Evolutionary conservation across 2,888 invertebrate genomes (phyloP).

Genomic region (Drosophila nr. medialis): DNA sequence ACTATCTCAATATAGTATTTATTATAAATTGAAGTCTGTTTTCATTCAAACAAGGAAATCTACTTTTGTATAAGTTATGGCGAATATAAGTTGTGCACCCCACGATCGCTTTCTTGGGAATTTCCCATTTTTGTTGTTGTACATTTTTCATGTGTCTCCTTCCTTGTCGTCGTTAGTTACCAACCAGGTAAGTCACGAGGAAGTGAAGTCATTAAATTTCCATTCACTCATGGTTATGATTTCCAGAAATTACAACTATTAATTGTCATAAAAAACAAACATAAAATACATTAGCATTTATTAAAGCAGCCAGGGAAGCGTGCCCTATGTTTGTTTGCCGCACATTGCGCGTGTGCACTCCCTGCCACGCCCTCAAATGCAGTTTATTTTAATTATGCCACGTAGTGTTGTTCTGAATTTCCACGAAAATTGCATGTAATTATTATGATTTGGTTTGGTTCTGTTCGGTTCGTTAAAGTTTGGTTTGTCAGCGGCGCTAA

Average conservation of each 20-base stretch:
- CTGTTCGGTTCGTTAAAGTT: constrained; percentile 30
- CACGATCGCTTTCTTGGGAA: background rate
- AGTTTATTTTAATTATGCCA: constrained; percentile 74
- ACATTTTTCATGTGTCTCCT: background rate
- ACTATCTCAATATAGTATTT: background rate
- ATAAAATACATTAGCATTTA: constrained; percentile 73
- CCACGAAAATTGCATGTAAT: constrained; percentile 77
- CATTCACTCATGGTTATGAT: constrained; percentile 67
- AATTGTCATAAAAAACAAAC: constrained; percentile 68
- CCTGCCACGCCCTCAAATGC: constrained; percentile 4
- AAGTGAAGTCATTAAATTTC: constrained; percentile 60
- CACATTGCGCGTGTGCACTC: constrained; percentile 34
- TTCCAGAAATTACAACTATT: constrained; percentile 76
- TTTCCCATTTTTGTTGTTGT: background rate
- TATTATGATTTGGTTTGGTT: constrained; percentile 29
- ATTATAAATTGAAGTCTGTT: background rate
- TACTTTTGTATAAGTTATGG: background rate
- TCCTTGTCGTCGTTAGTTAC: background rate
- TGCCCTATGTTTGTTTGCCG: constrained; percentile 43
- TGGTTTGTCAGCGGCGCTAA: constrained; percentile 46
- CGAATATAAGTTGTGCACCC: background rate
- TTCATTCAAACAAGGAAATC: background rate
- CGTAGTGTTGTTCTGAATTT: constrained; percentile 73
- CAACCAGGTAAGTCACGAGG: constrained; percentile 15
- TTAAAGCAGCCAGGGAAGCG: constrained; percentile 71